These are phyloP conservation scores for Brienomyrus brachyistius DNA, from an alignment of 2,113 vertebrate species.

Conservation along the genomic window DNA sequence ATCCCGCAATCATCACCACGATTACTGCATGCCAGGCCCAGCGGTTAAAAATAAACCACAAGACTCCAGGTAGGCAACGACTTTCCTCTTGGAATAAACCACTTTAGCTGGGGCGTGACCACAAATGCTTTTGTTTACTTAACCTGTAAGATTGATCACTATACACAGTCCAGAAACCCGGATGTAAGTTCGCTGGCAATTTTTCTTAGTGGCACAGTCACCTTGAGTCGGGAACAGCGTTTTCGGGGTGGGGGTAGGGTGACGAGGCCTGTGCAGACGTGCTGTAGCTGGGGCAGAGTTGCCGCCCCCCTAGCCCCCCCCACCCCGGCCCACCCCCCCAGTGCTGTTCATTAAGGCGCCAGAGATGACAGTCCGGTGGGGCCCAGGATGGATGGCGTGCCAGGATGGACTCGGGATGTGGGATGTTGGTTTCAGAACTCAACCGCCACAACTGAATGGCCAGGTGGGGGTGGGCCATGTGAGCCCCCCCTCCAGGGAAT, in stretches of 20 bases:
- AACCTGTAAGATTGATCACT: slow-evolving; percentile 14
- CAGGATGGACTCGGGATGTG: neutral
- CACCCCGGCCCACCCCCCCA: neutral
- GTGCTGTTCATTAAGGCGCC: slow-evolving; percentile 1
- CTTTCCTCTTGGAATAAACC: neutral
- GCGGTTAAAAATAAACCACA: neutral
- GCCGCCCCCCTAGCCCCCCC: neutral
- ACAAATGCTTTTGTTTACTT: neutral
- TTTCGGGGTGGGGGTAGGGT: neutral
- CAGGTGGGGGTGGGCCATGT: neutral
- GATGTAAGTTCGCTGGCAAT: neutral
- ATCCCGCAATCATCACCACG: neutral
- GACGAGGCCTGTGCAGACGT: neutral
- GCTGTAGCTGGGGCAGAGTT: neutral
- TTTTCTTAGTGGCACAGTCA: slow-evolving; percentile 16
- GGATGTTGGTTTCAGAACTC: neutral
- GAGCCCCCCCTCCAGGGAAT: neutral
- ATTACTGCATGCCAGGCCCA: neutral
- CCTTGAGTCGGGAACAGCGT: slow-evolving; percentile 3
- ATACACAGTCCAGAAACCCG: neutral
- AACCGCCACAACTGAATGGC: neutral
- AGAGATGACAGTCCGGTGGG: slow-evolving; percentile 11
- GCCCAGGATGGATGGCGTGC: neutral
- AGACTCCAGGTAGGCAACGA: neutral
- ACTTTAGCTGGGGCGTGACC: neutral